phyloP scores from a whole-genome alignment of 2,888 invertebrate species.

The Tryphoninae sp. region DNA sequence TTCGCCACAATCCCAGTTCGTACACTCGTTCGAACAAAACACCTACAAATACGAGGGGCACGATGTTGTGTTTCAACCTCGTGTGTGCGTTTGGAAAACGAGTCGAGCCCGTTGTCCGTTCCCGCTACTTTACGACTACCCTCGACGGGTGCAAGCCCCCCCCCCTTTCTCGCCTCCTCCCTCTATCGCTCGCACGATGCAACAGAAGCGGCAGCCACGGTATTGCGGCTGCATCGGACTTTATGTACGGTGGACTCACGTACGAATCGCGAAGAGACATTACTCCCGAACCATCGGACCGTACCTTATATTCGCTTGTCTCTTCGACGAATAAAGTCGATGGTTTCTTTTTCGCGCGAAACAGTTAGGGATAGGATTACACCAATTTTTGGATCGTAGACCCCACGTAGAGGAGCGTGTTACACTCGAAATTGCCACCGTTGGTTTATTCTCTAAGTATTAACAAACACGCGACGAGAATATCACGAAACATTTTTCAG shows the following conservation, averaged over 20 bases:
- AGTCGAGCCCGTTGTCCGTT: slow-evolving; percentile 65
- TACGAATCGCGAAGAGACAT: slow-evolving; percentile 61
- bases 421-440: no score
- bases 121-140: slow-evolving; percentile 67
- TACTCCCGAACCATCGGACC: slow-evolving; percentile 66
- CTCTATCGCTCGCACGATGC: slow-evolving; percentile 6
- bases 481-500: no score
- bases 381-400: slow-evolving; percentile 25
- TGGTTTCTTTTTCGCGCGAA: neutral
- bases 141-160: slow-evolving; percentile 12
- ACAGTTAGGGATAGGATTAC: slow-evolving; percentile 27
- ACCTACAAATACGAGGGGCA: slow-evolving; percentile 68
- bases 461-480: no score
- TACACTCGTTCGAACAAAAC: slow-evolving; percentile 62
- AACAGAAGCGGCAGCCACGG: slow-evolving; percentile 35
- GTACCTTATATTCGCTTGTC: slow-evolving; percentile 19
- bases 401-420: neutral
- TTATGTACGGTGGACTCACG: slow-evolving; percentile 32
- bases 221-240: slow-evolving; percentile 28
- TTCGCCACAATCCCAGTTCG: slow-evolving; percentile 62
- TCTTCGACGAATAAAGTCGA: neutral
- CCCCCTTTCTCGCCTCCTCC: neutral
- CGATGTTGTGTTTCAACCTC: neutral
- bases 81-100: slow-evolving; percentile 36
- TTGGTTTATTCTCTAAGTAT: no score